Conservation (phyloP, 2,113 vertebrate genomes). For the Sterna hirundo region DNA sequence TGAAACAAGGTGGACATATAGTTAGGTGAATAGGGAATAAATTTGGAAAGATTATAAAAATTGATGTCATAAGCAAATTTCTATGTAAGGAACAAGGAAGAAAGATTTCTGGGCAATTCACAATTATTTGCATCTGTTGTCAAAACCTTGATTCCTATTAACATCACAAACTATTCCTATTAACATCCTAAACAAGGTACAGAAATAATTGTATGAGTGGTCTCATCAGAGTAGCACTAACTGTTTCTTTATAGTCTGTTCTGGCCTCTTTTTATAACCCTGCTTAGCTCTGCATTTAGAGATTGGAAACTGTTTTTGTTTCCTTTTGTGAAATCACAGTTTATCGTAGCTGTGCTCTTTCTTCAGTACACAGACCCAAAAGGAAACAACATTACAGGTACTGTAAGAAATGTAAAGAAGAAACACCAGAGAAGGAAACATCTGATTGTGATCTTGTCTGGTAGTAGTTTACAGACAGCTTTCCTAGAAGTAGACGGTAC, state of each 20-base stretch:
- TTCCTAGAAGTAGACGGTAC: neutral
- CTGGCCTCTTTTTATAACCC: neutral
- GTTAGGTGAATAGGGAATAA: neutral
- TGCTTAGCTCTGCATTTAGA: neutral
- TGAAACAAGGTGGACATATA: neutral
- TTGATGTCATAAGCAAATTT: neutral
- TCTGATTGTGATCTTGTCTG: neutral
- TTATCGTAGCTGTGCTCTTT: neutral
- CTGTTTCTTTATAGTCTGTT: neutral
- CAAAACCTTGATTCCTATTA: neutral
- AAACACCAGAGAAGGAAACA: neutral
- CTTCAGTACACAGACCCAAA: neutral
- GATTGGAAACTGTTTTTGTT: neutral
- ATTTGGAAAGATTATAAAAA: neutral
- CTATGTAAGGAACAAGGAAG: neutral
- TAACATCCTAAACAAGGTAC: neutral
- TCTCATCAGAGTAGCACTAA: neutral
- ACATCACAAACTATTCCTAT: neutral
- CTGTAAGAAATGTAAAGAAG: neutral
- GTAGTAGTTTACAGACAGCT: neutral
- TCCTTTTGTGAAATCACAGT: constrained; percentile 2
- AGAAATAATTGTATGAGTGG: neutral
- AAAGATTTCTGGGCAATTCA: neutral
- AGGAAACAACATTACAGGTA: neutral
- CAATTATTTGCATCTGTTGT: neutral